These are phyloP conservation scores for Zygothrica quintamaculata DNA, from an alignment of 2,888 invertebrate species.

Conservation along the genomic window DNA sequence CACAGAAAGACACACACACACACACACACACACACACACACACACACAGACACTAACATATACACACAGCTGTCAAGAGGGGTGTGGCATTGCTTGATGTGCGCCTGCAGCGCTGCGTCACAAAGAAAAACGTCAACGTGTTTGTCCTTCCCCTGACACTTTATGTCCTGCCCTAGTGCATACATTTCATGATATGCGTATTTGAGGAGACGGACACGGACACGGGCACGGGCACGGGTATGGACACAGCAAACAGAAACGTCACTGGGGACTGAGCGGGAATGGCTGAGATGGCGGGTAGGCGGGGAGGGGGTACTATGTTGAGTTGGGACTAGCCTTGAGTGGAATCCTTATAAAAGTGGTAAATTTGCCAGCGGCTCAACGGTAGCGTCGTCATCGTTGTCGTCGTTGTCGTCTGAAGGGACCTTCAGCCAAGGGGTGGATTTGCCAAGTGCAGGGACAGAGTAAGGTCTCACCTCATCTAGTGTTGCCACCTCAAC, in stretches of 20 bases:
- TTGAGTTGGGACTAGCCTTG: constrained; percentile 59
- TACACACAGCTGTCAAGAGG: constrained; percentile 4
- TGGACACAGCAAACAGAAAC: too few species aligned
- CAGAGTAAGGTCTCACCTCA: constrained; percentile 19
- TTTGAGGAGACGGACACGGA: constrained; percentile 24
- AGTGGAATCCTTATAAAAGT: constrained; percentile 77
- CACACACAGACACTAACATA: too few species aligned
- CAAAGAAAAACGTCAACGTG: constrained; percentile 30
- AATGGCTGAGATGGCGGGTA: background rate
- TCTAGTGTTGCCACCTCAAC: background rate
- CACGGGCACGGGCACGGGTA: constrained; percentile 12
- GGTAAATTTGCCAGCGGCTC: constrained; percentile 68
- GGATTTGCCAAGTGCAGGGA: constrained; percentile 70
- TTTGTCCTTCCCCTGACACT: constrained; percentile 5
- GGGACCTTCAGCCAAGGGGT: constrained; percentile 59
- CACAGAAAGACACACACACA: too few species aligned
- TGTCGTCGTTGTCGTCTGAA: too few species aligned
- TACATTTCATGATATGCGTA: constrained; percentile 41
- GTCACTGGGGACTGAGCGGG: constrained; percentile 3
- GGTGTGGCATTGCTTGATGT: constrained; percentile 48
- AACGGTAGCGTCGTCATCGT: constrained; percentile 23
- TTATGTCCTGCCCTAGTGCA: background rate
- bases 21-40: constrained; percentile 31
- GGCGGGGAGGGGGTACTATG: background rate
- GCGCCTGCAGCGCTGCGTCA: constrained; percentile 60